A percentile compares a stretch with the other conserved stretches of the same genome.
phyloP scores from a whole-genome alignment of 35 echinoderm and acorn worm species.

The Lytechinus variegatus region DNA sequence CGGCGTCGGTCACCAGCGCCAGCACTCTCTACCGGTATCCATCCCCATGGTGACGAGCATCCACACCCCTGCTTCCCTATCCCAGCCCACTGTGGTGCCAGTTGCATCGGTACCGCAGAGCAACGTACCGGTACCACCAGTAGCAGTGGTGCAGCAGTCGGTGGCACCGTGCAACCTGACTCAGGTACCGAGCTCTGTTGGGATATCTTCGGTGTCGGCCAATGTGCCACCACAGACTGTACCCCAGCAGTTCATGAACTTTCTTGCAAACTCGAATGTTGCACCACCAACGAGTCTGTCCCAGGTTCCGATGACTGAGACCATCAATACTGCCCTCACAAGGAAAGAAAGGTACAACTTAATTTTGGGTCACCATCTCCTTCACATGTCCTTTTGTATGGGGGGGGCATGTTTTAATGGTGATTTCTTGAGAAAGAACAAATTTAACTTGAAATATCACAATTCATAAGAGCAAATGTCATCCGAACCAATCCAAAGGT shows the following conservation, averaged over 20 bases:
- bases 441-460: too few species aligned
- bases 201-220: slow-evolving; percentile 35
- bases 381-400: too few species aligned
- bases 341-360: slow-evolving; percentile 53
- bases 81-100: not conserved
- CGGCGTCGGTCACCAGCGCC: not conserved
- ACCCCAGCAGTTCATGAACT: slow-evolving; percentile 43
- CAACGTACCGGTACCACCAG: not conserved
- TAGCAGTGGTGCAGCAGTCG: not conserved
- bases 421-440: too few species aligned
- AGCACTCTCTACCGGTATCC: not conserved
- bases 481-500: too few species aligned
- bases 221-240: slow-evolving; percentile 37
- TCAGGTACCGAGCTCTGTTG: not conserved
- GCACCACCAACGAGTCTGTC: slow-evolving; percentile 40
- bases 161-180: not conserved
- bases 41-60: not conserved
- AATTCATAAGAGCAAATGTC: too few species aligned
- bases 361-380: not conserved
- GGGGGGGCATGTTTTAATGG: too few species aligned
- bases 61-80: not conserved
- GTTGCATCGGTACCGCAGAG: not conserved
- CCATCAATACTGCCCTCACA: slow-evolving; percentile 33
- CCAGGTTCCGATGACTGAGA: slow-evolving; percentile 63
- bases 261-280: slow-evolving; percentile 26